phyloP scores from a whole-genome alignment of 2,797 vertebrate species.

The Hephaestus fuliginosus region DNA sequence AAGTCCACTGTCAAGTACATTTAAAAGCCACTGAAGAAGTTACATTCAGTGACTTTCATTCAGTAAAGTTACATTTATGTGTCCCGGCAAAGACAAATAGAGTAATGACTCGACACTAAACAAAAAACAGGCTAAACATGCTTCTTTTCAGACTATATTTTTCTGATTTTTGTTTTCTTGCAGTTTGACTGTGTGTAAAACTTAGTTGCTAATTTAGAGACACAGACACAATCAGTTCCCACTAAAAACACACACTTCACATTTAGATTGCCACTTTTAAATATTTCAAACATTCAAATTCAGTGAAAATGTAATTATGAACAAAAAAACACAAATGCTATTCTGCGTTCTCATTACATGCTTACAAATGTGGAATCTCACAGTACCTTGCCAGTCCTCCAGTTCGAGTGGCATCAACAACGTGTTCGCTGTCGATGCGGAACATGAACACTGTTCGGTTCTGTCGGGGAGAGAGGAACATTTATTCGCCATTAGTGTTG shows the following conservation, averaged over 20 bases:
- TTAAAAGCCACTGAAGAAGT: background rate
- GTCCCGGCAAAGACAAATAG: background rate
- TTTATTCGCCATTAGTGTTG: background rate
- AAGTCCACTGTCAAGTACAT: background rate
- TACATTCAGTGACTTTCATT: background rate
- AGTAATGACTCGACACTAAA: background rate
- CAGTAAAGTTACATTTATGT: background rate
- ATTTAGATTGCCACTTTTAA: background rate
- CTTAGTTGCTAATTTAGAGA: too few relatives aligned
- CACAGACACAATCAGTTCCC: too few relatives aligned
- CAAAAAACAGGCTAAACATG: too few relatives aligned
- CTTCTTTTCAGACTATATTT: background rate
- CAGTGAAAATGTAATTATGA: background rate
- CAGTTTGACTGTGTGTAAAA: background rate
- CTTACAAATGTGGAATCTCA: conserved; percentile 12
- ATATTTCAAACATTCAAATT: background rate
- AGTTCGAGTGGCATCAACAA: conserved; percentile 94
- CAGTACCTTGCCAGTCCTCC: conserved; percentile 96
- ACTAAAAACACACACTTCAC: background rate
- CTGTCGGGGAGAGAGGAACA: conserved; percentile 74
- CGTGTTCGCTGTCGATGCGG: conserved; percentile 95
- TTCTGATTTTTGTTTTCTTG: background rate
- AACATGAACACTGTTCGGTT: conserved; percentile 98
- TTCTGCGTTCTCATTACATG: background rate
- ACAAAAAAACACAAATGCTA: background rate